Conservation (phyloP, 2,888 invertebrate genomes). For the Acholoe squamosa region DNA sequence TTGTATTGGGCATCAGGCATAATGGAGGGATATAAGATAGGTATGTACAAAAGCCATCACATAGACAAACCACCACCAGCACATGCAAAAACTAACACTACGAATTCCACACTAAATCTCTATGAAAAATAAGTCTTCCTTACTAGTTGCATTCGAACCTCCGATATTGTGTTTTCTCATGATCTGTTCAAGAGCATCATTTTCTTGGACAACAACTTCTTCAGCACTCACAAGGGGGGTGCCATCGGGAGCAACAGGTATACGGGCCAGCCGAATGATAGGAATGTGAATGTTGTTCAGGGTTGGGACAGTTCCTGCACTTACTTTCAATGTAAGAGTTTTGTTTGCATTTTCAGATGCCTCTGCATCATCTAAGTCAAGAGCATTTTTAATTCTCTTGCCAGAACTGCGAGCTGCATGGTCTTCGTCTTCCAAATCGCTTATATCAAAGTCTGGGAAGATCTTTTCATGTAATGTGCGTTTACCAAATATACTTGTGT, state of each 20-base stretch:
- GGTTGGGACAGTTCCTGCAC: slow-evolving; percentile 64
- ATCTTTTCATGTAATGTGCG: slow-evolving; percentile 67
- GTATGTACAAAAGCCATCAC: too few species aligned
- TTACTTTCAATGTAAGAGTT: slow-evolving; percentile 61
- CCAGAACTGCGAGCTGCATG: slow-evolving; percentile 48
- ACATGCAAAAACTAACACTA: too few species aligned
- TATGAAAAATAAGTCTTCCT: neutral
- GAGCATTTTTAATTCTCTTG: neutral
- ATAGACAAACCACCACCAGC: too few species aligned
- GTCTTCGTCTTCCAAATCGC: slow-evolving; percentile 34
- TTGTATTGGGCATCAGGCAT: too few species aligned
- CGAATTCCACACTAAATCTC: neutral
- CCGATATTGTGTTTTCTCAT: slow-evolving; percentile 40
- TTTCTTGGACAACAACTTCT: slow-evolving; percentile 64
- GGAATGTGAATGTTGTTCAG: slow-evolving; percentile 63
- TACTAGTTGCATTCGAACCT: neutral
- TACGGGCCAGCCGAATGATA: slow-evolving; percentile 61
- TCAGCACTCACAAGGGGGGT: slow-evolving; percentile 63
- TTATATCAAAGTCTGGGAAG: neutral
- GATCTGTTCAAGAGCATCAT: slow-evolving; percentile 33
- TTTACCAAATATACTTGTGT: slow-evolving; percentile 79
- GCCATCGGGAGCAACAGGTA: slow-evolving; percentile 63
- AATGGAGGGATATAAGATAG: too few species aligned
- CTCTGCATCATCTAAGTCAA: neutral
- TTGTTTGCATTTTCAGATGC: neutral